These are phyloP conservation scores for Coelopa pilipes DNA, from an alignment of 2,888 invertebrate species.

Conservation along the genomic window DNA sequence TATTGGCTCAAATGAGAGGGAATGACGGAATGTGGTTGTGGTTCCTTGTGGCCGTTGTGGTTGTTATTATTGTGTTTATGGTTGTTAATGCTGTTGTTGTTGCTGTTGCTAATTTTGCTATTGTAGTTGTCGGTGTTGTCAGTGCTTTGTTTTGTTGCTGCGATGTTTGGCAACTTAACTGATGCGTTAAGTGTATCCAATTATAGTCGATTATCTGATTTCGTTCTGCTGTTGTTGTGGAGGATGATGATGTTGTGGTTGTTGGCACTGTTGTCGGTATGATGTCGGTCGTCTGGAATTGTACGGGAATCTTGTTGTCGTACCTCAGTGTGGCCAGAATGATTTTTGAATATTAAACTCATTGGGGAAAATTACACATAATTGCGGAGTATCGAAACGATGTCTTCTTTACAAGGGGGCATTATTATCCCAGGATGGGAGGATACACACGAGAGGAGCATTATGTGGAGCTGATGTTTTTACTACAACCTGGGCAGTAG, in stretches of 20 bases:
- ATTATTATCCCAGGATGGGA: too few species aligned
- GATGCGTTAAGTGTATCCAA: conserved; percentile 37
- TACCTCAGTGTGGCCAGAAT: not conserved
- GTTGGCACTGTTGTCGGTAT: too few species aligned
- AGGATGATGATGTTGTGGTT: not conserved
- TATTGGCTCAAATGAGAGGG: conserved; percentile 27
- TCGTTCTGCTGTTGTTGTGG: conserved; percentile 2
- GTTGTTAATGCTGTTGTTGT: conserved; percentile 3
- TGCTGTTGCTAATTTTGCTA: not conserved
- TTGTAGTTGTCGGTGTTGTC: too few species aligned
- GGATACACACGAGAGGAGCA: too few species aligned
- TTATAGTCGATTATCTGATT: conserved; percentile 31
- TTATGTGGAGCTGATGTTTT: too few species aligned
- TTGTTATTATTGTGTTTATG: conserved; percentile 1
- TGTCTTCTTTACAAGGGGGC: too few species aligned
- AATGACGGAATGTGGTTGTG: conserved; percentile 13
- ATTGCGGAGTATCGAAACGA: too few species aligned
- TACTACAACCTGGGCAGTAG: too few species aligned
- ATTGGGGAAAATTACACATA: too few species aligned
- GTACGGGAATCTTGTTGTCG: conserved; percentile 6
- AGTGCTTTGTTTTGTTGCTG: not conserved
- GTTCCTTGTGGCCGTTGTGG: not conserved
- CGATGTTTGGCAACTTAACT: conserved; percentile 26
- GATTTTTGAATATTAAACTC: too few species aligned
- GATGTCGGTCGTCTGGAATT: conserved; percentile 12